phyloP scores from a whole-genome alignment of 1,140 invertebrate genomes.

The Uloborus diversus region DNA sequence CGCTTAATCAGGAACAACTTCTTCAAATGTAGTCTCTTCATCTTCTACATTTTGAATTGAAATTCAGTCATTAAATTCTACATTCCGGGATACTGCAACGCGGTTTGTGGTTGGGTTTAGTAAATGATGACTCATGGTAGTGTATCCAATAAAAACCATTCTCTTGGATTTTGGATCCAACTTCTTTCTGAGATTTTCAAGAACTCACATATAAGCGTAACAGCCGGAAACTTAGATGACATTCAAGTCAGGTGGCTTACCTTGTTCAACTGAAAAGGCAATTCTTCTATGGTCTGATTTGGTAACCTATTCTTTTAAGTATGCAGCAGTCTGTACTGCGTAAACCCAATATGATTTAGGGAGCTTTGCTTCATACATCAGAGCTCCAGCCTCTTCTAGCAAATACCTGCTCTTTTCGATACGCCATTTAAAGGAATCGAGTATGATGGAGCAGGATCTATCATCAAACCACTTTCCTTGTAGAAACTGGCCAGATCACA shows the following conservation, averaged over 20 bases:
- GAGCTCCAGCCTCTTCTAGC: conserved; percentile 35
- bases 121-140: conserved; percentile 5
- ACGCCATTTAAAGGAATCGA: too few species aligned
- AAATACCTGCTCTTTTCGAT: too few species aligned
- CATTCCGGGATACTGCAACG: background rate
- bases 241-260: conserved; percentile 60
- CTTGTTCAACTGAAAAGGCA: conserved; percentile 62
- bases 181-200: background rate
- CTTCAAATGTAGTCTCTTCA: background rate
- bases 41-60: background rate
- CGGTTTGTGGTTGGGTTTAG: background rate
- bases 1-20: background rate
- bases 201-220: conserved; percentile 60
- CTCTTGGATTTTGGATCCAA: conserved; percentile 15
- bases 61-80: conserved; percentile 57
- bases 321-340: conserved; percentile 52
- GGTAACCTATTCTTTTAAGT: conserved; percentile 54
- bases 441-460: too few species aligned
- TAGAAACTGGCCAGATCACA: too few species aligned
- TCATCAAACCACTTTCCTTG: too few species aligned
- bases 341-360: conserved; percentile 56
- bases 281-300: conserved; percentile 28
- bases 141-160: too few species aligned
- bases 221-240: conserved; percentile 63
- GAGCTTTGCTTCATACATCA: conserved; percentile 51